Evolutionary conservation across 2,797 vertebrate species (phyloP).

Genomic region (Thunnus albacares): DNA sequence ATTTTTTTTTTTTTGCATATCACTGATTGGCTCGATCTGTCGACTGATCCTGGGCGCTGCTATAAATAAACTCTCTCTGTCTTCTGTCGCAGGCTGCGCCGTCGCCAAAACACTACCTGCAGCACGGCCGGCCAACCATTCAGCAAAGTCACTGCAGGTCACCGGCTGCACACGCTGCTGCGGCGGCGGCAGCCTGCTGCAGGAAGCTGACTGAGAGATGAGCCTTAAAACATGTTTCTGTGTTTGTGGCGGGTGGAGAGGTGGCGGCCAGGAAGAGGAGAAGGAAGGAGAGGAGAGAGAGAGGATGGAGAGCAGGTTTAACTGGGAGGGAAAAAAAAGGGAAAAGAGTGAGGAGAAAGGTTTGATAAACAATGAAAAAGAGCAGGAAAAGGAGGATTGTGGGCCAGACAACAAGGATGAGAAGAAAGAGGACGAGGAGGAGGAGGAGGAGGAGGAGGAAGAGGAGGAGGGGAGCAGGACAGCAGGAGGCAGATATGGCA

Average conservation of each 20-base stretch:
- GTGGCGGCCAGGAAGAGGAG: constrained; percentile 18
- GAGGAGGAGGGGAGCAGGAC: neutral
- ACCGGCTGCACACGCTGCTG: neutral
- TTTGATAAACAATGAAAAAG: too few relatives aligned
- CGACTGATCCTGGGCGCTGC: constrained; percentile 39
- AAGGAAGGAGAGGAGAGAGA: neutral
- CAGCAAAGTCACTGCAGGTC: constrained; percentile 58
- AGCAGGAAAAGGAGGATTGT: too few relatives aligned
- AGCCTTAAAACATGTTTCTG: constrained; percentile 8
- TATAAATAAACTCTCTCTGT: constrained; percentile 68
- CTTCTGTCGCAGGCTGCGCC: constrained; percentile 48
- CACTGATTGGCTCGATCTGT: constrained; percentile 33
- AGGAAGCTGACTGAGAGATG: constrained; percentile 12
- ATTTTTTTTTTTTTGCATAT: neutral
- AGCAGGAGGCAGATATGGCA: too few relatives aligned
- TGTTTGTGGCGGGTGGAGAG: constrained; percentile 31
- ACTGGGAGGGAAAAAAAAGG: too few relatives aligned
- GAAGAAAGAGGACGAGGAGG: too few relatives aligned
- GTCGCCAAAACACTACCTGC: constrained; percentile 62
- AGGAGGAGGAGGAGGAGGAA: neutral
- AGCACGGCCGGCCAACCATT: constrained; percentile 17
- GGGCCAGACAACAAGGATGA: too few relatives aligned
- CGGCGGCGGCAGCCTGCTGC: constrained; percentile 1
- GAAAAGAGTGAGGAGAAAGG: too few relatives aligned
- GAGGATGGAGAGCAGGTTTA: too few relatives aligned